Percentiles rank a stretch among this genome's conserved stretches.
Conservation (phyloP, 2,888 invertebrate genomes). For the Heliconius ismenius region DNA sequence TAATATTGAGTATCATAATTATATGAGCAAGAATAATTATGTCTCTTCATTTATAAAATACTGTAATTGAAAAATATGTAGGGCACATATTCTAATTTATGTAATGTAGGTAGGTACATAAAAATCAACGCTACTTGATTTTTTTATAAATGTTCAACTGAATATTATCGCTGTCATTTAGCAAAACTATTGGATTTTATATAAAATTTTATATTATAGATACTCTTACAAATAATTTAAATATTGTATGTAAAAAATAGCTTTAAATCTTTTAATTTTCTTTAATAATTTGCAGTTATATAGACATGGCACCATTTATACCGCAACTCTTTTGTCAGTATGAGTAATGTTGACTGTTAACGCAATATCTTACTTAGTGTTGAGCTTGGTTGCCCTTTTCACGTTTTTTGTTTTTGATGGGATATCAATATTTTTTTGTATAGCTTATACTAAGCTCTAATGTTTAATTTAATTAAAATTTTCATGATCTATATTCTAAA, state of each 20-base stretch:
- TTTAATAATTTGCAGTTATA: no score
- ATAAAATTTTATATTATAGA: no score
- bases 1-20: background rate
- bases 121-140: no score
- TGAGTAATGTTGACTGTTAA: no score
- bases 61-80: background rate
- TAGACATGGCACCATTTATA: no score
- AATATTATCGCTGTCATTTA: background rate
- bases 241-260: no score
- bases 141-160: background rate
- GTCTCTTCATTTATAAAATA: background rate
- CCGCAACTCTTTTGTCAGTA: no score
- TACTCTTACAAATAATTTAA: no score
- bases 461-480: background rate
- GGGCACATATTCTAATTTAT: no score
- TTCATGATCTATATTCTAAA: background rate
- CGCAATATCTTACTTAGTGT: background rate
- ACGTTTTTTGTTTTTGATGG: background rate
- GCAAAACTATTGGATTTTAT: no score
- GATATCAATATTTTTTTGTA: background rate
- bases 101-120: no score
- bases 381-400: background rate
- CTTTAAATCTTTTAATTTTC: no score
- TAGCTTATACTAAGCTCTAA: background rate
- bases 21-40: background rate